phyloP scores from a whole-genome alignment of 2,113 vertebrate genomes.

The Shinisaurus crocodilurus region DNA sequence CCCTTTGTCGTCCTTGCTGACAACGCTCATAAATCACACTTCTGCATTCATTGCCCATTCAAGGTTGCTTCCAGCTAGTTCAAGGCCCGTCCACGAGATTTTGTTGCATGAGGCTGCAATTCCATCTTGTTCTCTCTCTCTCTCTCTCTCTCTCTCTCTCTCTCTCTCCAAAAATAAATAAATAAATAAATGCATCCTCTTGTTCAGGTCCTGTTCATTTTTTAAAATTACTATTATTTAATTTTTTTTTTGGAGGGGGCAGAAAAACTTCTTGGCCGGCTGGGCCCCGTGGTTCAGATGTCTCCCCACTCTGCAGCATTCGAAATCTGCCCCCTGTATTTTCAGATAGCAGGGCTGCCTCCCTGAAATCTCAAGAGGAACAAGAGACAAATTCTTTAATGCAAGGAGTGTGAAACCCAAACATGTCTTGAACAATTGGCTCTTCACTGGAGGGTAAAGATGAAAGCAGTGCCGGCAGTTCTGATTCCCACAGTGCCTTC shows the following conservation, averaged over 20 bases:
- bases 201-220: background rate
- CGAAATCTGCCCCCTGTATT: background rate
- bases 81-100: background rate
- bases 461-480: too few relatives aligned
- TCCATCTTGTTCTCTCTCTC: background rate
- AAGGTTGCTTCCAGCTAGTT: slow-evolving; percentile 4
- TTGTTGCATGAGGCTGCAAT: background rate
- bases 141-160: background rate
- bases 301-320: background rate
- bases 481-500: too few relatives aligned
- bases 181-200: background rate
- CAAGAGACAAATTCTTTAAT: background rate
- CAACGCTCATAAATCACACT: slow-evolving; percentile 3
- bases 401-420: too few relatives aligned
- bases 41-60: slow-evolving; percentile 16
- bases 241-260: too few relatives aligned
- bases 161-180: background rate
- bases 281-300: background rate
- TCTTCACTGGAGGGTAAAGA: too few relatives aligned
- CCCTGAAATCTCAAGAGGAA: too few relatives aligned
- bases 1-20: background rate
- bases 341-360: too few relatives aligned
- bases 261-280: background rate
- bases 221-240: background rate
- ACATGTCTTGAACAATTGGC: too few relatives aligned